Base-by-base conservation (phyloP, 2,888 invertebrate genomes). In the Drosophila paucipuncta region DNA sequence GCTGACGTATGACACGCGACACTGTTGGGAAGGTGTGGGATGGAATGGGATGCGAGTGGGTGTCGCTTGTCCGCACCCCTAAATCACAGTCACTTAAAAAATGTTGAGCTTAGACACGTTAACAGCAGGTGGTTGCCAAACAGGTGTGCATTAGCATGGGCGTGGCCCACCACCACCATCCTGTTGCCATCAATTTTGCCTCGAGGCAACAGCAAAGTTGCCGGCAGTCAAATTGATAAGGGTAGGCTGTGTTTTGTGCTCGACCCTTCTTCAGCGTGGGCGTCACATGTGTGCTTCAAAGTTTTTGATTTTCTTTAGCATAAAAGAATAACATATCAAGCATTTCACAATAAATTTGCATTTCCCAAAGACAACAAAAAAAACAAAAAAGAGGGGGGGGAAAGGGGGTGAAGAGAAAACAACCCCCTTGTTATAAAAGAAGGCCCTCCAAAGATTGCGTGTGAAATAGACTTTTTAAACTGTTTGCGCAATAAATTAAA, bases 81-180 rank as follows among this genome's bases (percentile, higher is more conserved):
- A 84, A 90, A 90, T 88, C 91, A 89, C 78, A 84, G 87, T 90
- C 83, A 83, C 87, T 88, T 86, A 86, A 88, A 47, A 89, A 90
- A 82, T 83, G 78, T 78, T 90, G 72, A 80, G 82, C 75, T 64
- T 53, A 75, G 73, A 74, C 68, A 86, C 66, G 76, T 89, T 78
- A 90, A 84, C 89, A 90, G 89, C 89, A 90, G 87, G 91, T 84
- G 90, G 87, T 82, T 87, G 74, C 62, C 77, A 59, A 78, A 84
- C 82, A 83, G 80, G 73, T 80, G 78, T 77, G 79, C 80, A 78
- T 72, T 70, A 75, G 71, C 76, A 73, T 68, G 57, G 62, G 75
- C 55, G 69, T 70, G 74, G 47, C 70, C 57, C 11, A 11, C 16
- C 35, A 16, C 18, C 22, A 28, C 31, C 30, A 4, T 5, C 33